Evolutionary conservation across 2,113 vertebrate species (phyloP).

Genomic region (Synodontis membranacea): DNA sequence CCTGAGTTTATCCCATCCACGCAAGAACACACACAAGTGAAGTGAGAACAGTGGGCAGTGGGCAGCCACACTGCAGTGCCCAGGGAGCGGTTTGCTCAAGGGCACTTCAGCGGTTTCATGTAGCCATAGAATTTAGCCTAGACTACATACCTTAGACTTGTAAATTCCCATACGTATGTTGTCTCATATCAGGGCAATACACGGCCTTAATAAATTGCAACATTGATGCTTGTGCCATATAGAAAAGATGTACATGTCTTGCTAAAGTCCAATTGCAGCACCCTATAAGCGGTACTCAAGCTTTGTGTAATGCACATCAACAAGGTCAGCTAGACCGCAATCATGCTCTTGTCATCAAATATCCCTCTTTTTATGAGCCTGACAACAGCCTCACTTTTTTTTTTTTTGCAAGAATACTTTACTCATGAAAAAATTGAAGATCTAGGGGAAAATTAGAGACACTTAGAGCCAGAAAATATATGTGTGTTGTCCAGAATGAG

Average conservation of each 20-base stretch:
- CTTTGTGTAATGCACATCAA: conserved; percentile 4
- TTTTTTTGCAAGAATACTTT: conserved; percentile 1
- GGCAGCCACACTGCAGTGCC: too few species aligned
- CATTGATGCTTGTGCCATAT: conserved; percentile 12
- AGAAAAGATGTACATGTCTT: conserved; percentile 5
- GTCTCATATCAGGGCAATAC: not conserved
- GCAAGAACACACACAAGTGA: too few species aligned
- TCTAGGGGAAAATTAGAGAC: conserved; percentile 21
- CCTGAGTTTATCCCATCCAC: too few species aligned
- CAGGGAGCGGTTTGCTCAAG: too few species aligned
- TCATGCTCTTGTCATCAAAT: conserved; percentile 36
- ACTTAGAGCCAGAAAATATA: conserved; percentile 41
- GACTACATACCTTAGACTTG: not conserved
- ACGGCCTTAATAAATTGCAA: not conserved
- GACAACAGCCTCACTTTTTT: conserved; percentile 8
- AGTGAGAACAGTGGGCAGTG: too few species aligned
- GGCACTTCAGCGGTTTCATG: too few species aligned
- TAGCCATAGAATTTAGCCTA: not conserved
- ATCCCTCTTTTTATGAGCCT: conserved; percentile 31
- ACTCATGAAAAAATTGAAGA: conserved; percentile 34
- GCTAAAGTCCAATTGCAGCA: not conserved
- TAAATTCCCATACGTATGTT: not conserved
- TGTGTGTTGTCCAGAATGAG: conserved; percentile 45
- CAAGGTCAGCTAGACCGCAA: conserved; percentile 13
- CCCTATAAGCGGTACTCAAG: conserved; percentile 12